These are phyloP conservation scores for Pangasianodon gigas DNA, from an alignment of 2,113 vertebrate species.

Conservation along the genomic window DNA sequence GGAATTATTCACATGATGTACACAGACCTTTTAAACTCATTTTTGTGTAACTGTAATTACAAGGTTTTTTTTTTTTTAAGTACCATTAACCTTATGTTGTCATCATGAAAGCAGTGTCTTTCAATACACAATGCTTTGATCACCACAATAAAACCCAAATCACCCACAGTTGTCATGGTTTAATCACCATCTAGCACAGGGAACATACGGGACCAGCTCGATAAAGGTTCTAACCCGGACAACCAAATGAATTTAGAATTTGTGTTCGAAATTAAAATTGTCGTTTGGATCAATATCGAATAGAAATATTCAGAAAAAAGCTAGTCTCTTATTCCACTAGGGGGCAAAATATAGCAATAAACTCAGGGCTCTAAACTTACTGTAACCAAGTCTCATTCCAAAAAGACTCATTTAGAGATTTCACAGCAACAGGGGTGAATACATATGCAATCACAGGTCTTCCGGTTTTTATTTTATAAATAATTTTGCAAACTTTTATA, in stretches of 20 bases:
- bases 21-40: no score
- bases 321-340: not conserved
- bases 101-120: not conserved
- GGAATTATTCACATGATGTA: not conserved
- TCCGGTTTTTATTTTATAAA: no score
- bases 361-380: not conserved
- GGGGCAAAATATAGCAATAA: not conserved
- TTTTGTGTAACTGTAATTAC: not conserved
- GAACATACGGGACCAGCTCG: not conserved
- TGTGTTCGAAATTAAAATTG: not conserved
- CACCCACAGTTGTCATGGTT: not conserved
- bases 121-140: not conserved
- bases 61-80: no score
- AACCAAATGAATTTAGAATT: not conserved
- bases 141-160: not conserved
- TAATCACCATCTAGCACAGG: not conserved
- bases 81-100: not conserved
- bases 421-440: no score
- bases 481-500: no score
- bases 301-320: not conserved
- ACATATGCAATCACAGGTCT: no score
- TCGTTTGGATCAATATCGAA: not conserved
- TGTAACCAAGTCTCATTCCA: not conserved
- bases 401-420: no score
- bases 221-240: not conserved